phyloP scores from a whole-genome alignment of 2,888 invertebrate species.

The Synanthedon myopaeformis region DNA sequence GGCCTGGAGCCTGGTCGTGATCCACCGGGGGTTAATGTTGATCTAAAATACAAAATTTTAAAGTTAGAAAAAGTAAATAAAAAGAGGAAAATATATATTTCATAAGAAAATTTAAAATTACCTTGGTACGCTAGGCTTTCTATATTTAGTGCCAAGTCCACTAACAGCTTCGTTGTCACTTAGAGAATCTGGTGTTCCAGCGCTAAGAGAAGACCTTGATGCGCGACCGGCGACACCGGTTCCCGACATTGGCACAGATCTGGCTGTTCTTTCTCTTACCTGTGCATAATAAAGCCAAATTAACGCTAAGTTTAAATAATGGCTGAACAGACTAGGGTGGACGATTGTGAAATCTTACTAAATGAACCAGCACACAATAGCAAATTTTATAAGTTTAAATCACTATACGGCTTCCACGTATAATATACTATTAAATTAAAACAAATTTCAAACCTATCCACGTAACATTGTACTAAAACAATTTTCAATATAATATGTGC shows the following conservation, averaged over 20 bases:
- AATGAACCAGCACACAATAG: conserved; percentile 6
- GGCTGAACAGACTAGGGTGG: not conserved
- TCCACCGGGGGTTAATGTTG: conserved; percentile 81
- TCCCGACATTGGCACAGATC: conserved; percentile 90
- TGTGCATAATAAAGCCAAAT: conserved; percentile 32
- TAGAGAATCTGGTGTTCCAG: conserved; percentile 89
- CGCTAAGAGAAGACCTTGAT: conserved; percentile 83
- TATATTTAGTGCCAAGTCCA: conserved; percentile 75
- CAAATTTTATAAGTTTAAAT: too few species aligned
- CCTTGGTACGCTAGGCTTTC: conserved; percentile 75
- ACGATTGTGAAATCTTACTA: not conserved
- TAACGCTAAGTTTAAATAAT: not conserved
- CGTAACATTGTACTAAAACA: not conserved
- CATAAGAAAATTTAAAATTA: conserved; percentile 12
- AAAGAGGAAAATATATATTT: not conserved
- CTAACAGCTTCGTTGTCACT: conserved; percentile 88
- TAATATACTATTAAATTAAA: too few species aligned
- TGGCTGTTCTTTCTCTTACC: conserved; percentile 92
- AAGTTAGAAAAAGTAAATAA: not conserved
- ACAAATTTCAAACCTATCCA: too few species aligned
- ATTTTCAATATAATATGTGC: conserved; percentile 11
- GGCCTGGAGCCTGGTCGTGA: conserved; percentile 89
- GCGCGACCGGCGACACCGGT: conserved; percentile 69
- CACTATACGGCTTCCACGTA: too few species aligned
- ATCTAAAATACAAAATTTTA: conserved; percentile 40